phyloP scores from a whole-genome alignment of 2,113 vertebrate genomes.

The Chaetops frenatus region DNA sequence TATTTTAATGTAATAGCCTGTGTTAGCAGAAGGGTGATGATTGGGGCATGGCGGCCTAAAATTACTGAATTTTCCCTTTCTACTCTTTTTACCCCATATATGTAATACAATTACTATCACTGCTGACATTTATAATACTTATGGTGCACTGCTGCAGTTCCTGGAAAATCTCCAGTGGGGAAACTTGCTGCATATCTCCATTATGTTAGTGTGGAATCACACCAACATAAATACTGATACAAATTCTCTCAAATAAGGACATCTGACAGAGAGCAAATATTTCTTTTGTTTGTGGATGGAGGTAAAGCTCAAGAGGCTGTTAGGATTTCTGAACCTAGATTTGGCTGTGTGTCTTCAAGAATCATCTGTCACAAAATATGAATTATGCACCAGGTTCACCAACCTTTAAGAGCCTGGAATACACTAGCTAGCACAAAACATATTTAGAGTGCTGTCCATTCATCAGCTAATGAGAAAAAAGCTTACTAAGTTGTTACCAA shows the following conservation, averaged over 20 bases:
- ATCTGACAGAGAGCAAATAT: not conserved
- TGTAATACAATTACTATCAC: not conserved
- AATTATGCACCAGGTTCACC: not conserved
- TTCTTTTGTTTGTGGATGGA: not conserved
- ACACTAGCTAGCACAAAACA: not conserved
- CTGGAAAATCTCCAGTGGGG: constrained; percentile 6
- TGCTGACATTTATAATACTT: not conserved
- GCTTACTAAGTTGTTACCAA: not conserved
- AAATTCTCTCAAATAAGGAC: constrained; percentile 8
- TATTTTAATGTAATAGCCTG: not conserved
- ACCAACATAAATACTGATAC: not conserved
- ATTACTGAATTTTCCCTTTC: not conserved
- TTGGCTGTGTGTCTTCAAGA: not conserved
- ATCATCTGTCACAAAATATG: not conserved
- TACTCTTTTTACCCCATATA: not conserved
- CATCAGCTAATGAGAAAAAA: not conserved
- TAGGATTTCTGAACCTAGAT: not conserved
- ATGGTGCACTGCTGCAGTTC: constrained; percentile 1
- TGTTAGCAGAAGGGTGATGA: not conserved
- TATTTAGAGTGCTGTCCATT: not conserved
- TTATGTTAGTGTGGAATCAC: too few relatives aligned
- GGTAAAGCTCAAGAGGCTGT: not conserved
- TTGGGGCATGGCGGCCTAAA: not conserved
- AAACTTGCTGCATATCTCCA: constrained; percentile 36
- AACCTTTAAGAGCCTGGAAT: not conserved